Base-by-base conservation (phyloP, 2,888 invertebrate genomes). In the Mantis religiosa region DNA sequence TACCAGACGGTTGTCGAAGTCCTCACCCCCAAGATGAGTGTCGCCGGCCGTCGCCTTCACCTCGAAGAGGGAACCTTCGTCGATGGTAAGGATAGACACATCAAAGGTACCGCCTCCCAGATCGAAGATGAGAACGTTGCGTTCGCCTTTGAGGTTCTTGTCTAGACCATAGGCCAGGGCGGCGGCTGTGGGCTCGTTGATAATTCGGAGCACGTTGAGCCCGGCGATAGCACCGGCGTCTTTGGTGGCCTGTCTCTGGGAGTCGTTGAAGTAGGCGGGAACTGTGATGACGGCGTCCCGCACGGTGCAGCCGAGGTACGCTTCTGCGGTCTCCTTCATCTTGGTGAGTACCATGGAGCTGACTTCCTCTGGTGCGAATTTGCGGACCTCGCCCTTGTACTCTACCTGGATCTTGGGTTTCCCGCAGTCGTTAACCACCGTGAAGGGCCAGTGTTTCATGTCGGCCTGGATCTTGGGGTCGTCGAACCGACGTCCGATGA, bases 201-300 rank as follows among this genome's bases (percentile, higher is more conserved):
- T 97, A 90, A 98, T 98, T 91, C 98, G 95, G 82, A 98, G 94
- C 4, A 98, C 98, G 93, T 98, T 98, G 34, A 98, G 93, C 0
- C 97, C 98, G 41, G 98, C 96, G 92, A 90, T 90, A 27, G 89
- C 89, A 12, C 94, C 96, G 86, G 96, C 96, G 92, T 96, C 96
- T 92, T 96, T 96, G 28, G 96, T 96, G 2, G 97, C 98, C 93
- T 98, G 98, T 93, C 98, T 95, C 93, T 98, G 98, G 6, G 97
- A 97, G 93, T 98, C 98, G 92, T 98, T 98, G 94, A 98, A 98
- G 93, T 98, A 98, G 91, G 98, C 98, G 91, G 98, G 96, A 91
- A 98, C 98, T 89, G 98, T 98, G 92, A 98, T 96, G 28, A 98
- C 98, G 91, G 98, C 98, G 93, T 98, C 97, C 2, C 98, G 87